Percentiles rank a stretch among this genome's conserved stretches.
phyloP scores from a whole-genome alignment of 2,888 invertebrate genomes.

The Pristionchus fissidentatus region DNA sequence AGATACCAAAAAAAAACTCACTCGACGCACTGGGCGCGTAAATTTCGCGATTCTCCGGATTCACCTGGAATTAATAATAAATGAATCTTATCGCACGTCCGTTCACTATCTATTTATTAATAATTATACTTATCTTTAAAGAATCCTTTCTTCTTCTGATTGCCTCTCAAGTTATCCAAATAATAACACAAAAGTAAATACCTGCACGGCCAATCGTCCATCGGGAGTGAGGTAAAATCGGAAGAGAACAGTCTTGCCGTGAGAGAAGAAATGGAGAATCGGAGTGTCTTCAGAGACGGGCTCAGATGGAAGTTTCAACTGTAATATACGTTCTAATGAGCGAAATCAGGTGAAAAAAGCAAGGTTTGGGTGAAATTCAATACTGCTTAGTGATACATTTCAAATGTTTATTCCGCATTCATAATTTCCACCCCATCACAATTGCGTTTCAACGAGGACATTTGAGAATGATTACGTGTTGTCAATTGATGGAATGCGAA shows the following conservation, averaged over 20 bases:
- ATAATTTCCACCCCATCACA: no score
- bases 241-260: conserved; percentile 41
- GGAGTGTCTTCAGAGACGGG: conserved; percentile 14
- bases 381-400: no score
- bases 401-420: no score
- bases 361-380: no score
- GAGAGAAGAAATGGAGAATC: conserved; percentile 38
- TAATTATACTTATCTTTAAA: no score
- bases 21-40: conserved; percentile 15
- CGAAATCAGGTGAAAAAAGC: no score
- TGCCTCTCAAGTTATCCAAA: no score
- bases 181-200: not conserved
- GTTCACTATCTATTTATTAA: not conserved
- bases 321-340: not conserved
- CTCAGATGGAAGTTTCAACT: conserved; percentile 34
- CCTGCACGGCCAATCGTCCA: not conserved
- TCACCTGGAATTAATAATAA: not conserved
- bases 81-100: not conserved
- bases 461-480: no score
- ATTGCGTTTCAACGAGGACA: no score
- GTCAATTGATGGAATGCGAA: no score
- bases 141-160: no score
- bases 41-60: not conserved
- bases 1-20: not conserved
- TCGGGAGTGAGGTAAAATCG: conserved; percentile 19